phyloP scores from a whole-genome alignment of 2,113 vertebrate species.

The Brachyhypopomus gauderio region DNA sequence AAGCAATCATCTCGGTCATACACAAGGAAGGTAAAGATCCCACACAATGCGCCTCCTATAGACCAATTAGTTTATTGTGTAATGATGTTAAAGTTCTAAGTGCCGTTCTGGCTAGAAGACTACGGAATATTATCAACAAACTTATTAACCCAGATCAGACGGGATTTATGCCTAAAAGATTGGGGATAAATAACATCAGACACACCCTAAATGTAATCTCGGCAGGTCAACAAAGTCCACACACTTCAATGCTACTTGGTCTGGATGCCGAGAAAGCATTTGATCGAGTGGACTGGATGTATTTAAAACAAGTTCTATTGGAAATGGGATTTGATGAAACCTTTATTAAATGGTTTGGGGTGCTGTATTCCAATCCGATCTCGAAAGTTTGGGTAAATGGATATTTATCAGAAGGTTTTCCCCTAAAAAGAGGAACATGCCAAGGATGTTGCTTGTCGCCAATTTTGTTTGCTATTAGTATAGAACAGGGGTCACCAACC shows the following conservation, averaged over 20 bases:
- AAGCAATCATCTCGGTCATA: background rate
- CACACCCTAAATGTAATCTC: background rate
- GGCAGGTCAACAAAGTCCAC: background rate
- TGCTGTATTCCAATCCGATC: background rate
- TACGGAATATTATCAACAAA: background rate
- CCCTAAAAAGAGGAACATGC: background rate
- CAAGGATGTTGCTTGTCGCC: background rate
- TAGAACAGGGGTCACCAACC: too few relatives aligned
- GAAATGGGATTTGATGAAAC: background rate
- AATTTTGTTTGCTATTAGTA: background rate
- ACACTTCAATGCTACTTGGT: constrained; percentile 19
- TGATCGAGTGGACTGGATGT: background rate
- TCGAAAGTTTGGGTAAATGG: too few relatives aligned
- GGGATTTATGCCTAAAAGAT: background rate
- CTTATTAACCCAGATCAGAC: constrained; percentile 3
- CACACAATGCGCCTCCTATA: background rate
- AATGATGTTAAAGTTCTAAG: constrained; percentile 11
- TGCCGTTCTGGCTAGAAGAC: background rate
- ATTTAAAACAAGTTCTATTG: background rate
- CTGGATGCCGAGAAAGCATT: constrained; percentile 8
- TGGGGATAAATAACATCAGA: background rate
- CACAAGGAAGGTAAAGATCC: constrained; percentile 13
- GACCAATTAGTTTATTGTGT: background rate
- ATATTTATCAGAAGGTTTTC: background rate
- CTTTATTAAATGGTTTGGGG: background rate